Base-by-base conservation (phyloP, 1,140 invertebrate species). In the Medauroidea extradentata region DNA sequence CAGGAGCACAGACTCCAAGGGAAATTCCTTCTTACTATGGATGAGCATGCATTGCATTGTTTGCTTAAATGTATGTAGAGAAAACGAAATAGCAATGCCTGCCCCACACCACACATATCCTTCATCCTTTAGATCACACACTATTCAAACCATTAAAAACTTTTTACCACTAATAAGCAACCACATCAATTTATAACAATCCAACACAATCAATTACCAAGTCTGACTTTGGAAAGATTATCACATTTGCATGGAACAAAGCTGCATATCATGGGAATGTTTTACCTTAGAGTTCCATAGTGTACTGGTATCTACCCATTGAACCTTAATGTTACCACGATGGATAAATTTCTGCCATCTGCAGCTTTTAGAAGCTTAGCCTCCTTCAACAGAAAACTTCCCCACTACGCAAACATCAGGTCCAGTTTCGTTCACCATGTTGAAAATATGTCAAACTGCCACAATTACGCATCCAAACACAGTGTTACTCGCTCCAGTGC, bases 71-170 rank as follows among this genome's bases (percentile, higher is more conserved):
- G 65, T 18, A 57, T 62, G 65, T 58, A 27, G 42, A 16, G 46
- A 71, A 27, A 74, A 75, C 64, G 58, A 73, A 34, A 61, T 75
- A 11, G 65, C 67, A 57, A 56, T 76, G 24, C 38, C 69, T 68
- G 9, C 70, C 69, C 49, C 71, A 76, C 46, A 71, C 64, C n/a
- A 75, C 75, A n/a, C 67, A 71, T 55, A 63, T 61, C 52, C 54
- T 73, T 4, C 70, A 75, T 63, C 69, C 72, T 19, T 57, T 75
- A 24, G 70, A 75, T 51, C 54, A 52, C 53, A 43, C 63, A 19
- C 61, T 74, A 54, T 75, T 74, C 56, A 64, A 61, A 51, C 53
- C 65, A 41, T 59, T 72, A 24, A 71, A 73, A 60, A 42, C 48
- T 38, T 60, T 63, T 50, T 70, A 63, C 23, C 67, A 21, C 11